These are phyloP conservation scores for Thera britannica DNA, from an alignment of 2,888 invertebrate species.

Conservation along the genomic window DNA sequence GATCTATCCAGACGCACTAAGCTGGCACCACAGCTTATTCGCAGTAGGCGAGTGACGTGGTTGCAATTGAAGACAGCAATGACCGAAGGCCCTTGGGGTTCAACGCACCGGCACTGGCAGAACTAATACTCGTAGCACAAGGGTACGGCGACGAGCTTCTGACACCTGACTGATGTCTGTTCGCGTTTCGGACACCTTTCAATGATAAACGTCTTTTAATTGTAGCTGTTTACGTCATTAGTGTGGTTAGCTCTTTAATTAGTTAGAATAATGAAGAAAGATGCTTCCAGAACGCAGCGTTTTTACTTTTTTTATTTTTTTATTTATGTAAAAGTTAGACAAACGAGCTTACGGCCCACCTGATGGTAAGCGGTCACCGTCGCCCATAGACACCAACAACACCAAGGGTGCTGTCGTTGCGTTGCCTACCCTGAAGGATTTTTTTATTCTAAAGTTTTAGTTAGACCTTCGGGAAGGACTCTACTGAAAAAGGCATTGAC, in stretches of 20 bases:
- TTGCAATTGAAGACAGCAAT: constrained; percentile 32
- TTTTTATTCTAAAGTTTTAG: neutral
- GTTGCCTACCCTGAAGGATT: no score
- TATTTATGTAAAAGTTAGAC: no score
- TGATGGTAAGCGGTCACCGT: no score
- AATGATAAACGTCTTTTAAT: constrained; percentile 24
- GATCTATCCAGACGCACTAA: constrained; percentile 14
- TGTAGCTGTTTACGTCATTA: constrained; percentile 10
- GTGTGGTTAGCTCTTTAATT: constrained; percentile 15
- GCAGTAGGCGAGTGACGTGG: constrained; percentile 24
- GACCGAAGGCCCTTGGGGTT: constrained; percentile 36
- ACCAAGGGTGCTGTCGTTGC: no score
- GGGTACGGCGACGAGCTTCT: constrained; percentile 23
- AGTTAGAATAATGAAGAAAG: constrained; percentile 10
- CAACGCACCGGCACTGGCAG: constrained; percentile 24
- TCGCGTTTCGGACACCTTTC: constrained; percentile 22
- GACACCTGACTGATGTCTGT: constrained; percentile 33
- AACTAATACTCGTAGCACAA: constrained; percentile 2
- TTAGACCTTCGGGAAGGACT: neutral
- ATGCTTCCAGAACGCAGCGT: neutral
- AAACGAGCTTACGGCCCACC: no score
- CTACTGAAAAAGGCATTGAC: neutral
- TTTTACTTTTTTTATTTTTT: no score
- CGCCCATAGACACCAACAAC: no score
- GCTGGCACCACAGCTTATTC: constrained; percentile 19